These are phyloP conservation scores for Bedellia somnulentella DNA, from an alignment of 2,888 invertebrate genomes.

Conservation along the genomic window DNA sequence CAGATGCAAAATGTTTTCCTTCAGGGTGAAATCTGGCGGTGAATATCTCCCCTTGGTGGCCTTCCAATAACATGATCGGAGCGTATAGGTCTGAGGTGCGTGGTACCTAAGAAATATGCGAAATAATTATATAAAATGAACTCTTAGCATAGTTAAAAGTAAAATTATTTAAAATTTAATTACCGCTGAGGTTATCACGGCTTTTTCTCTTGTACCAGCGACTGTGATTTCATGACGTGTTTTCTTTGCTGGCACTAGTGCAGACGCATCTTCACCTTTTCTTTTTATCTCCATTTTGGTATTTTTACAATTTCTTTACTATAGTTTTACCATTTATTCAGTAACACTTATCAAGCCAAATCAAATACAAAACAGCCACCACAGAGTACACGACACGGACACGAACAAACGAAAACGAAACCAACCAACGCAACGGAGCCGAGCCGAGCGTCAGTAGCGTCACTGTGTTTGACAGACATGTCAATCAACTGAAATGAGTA, in stretches of 20 bases:
- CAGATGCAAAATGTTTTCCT: constrained; percentile 90
- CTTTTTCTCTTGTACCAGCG: constrained; percentile 72
- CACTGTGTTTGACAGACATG: no score
- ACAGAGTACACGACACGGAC: not conserved
- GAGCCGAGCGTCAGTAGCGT: no score
- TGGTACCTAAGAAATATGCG: constrained; percentile 46
- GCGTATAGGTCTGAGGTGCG: constrained; percentile 87
- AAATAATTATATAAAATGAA: not conserved
- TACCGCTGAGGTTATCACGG: constrained; percentile 72
- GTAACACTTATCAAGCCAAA: not conserved
- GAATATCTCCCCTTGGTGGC: constrained; percentile 96
- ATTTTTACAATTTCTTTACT: constrained; percentile 22
- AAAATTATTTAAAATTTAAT: constrained; percentile 18
- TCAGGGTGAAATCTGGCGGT: constrained; percentile 93
- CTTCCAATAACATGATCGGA: constrained; percentile 94
- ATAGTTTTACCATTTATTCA: not conserved
- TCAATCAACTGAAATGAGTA: no score
- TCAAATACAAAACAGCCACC: not conserved
- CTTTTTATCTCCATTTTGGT: constrained; percentile 61
- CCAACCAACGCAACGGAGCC: no score
- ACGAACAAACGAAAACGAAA: constrained; percentile 2
- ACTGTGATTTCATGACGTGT: constrained; percentile 71
- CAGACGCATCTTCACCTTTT: constrained; percentile 64
- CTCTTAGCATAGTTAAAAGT: not conserved
- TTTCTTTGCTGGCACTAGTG: constrained; percentile 64